Evolutionary conservation across 1,140 invertebrate genomes (phyloP), one percentile per base, ranked within the genome.

Genomic region (Ptiloglossa arizonensis): DNA sequence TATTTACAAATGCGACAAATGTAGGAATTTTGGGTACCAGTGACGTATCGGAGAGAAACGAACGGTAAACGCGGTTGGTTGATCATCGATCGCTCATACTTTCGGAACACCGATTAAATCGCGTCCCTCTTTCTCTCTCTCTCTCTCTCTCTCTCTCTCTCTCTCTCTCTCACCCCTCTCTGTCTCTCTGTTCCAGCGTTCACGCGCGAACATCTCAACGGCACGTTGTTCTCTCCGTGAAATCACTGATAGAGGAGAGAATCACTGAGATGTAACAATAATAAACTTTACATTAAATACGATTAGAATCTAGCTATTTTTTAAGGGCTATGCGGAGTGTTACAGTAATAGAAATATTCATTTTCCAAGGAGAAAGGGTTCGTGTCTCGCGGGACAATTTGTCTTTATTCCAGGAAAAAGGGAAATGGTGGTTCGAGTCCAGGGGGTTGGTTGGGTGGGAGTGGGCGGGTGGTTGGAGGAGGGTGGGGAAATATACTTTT

Each of bases 1-100:
- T 92, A 91, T 91, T 92, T 91, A 92, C 91, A 91, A 91, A 91
- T 92, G 89, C 90, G 89, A 92, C 90, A 91, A 91, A 88, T 91
- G 88, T 92, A 90, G 89, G 90, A 91, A 91, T 91, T 89, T 76
- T 82, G 88, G 86, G 81, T 86, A 81, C 86, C 89, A 89, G 88
- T 88, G 86, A 88, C 83, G 88, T 89, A 78, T 89, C 87, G 83
- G 83, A 90, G 88, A 90, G 88, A 88, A 86, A 57, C 76, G 57
- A 71, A 27, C 32, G 54, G 35, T 56, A 22, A 69, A n/a, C n/a
- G n/a, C 63, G 17, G 19, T 69, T 63, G 72, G 22, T 66, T 63
- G 57, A 81, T 80, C 59, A 66, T 46, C 70, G 52, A 80, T 59
- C 52, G 15, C 59, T 68, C 38, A n/a, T 52, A 27, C 67, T 71